These are phyloP conservation scores for Nothura maculosa DNA, from an alignment of 2,797 vertebrate genomes.

Conservation along the genomic window DNA sequence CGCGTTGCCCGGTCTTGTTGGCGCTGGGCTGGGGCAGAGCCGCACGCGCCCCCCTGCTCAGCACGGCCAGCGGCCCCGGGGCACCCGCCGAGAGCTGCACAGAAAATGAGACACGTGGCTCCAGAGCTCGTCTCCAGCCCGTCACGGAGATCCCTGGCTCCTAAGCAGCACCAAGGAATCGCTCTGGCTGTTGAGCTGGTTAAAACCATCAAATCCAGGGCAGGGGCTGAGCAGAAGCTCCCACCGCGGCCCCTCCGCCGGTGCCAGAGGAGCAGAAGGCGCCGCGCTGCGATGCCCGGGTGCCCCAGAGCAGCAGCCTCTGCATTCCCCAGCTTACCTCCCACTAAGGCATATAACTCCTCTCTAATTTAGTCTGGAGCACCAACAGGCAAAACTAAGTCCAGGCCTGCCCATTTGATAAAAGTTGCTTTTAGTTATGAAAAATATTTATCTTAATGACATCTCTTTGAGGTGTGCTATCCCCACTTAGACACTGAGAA, in stretches of 20 bases:
- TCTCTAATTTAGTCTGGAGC: rapidly evolving
- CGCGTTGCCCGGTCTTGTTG: constrained; percentile 60
- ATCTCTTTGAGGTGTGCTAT: background rate
- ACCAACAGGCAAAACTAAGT: background rate
- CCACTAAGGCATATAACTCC: background rate
- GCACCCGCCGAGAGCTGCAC: background rate
- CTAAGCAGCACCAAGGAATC: background rate
- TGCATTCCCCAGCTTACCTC: background rate
- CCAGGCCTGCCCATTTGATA: background rate
- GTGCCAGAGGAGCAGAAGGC: too few species aligned
- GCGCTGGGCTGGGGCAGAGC: constrained; percentile 1
- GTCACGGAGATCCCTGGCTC: background rate
- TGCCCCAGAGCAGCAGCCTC: background rate
- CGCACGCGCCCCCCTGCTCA: background rate
- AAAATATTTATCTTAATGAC: background rate
- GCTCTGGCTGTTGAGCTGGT: background rate
- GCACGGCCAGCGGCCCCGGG: background rate
- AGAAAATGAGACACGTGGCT: background rate
- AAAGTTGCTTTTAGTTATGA: background rate
- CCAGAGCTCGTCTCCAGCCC: background rate
- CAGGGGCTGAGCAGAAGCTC: background rate
- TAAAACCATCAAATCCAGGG: too few species aligned
- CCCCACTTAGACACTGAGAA: background rate
- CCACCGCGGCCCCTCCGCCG: rapidly evolving
- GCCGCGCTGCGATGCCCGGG: background rate